Percentiles rank a stretch among this genome's conserved stretches.
Conservation (phyloP, 1,140 invertebrate species). For the Atta texana region DNA sequence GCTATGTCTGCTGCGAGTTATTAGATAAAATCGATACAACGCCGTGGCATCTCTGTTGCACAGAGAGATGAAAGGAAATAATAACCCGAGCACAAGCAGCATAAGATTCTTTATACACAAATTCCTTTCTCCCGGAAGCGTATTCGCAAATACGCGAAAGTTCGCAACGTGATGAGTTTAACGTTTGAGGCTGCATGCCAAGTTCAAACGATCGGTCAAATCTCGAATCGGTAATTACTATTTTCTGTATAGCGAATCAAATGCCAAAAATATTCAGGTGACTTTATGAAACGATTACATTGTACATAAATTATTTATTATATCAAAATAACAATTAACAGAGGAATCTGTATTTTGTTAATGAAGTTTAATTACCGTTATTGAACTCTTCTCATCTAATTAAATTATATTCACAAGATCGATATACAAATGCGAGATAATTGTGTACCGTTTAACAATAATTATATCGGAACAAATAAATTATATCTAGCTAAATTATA, state of each 20-base stretch:
- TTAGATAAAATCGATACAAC: slow-evolving; percentile 68
- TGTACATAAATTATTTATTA: neutral
- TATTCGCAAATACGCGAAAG: slow-evolving; percentile 25
- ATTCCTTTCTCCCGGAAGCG: slow-evolving; percentile 48
- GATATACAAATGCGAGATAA: slow-evolving; percentile 11
- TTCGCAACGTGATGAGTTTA: slow-evolving; percentile 12
- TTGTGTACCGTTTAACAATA: slow-evolving; percentile 36
- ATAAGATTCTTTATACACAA: slow-evolving; percentile 28
- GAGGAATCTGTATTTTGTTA: neutral
- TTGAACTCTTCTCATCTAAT: slow-evolving; percentile 2
- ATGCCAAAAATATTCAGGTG: neutral
- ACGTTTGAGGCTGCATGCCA: slow-evolving; percentile 23
- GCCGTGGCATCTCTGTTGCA: slow-evolving; percentile 37
- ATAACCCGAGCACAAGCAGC: neutral
- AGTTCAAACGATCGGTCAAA: neutral
- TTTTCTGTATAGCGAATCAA: neutral
- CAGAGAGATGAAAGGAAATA: slow-evolving; percentile 58
- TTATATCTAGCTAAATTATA: slow-evolving; percentile 17
- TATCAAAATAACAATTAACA: neutral
- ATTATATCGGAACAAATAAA: slow-evolving; percentile 13
- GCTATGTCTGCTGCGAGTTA: slow-evolving; percentile 51
- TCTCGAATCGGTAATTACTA: slow-evolving; percentile 4
- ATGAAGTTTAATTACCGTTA: slow-evolving; percentile 33
- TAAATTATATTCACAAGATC: slow-evolving; percentile 35
- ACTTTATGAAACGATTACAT: neutral